Conservation (phyloP, 2,888 invertebrate species). For the Pinctada fucata region DNA sequence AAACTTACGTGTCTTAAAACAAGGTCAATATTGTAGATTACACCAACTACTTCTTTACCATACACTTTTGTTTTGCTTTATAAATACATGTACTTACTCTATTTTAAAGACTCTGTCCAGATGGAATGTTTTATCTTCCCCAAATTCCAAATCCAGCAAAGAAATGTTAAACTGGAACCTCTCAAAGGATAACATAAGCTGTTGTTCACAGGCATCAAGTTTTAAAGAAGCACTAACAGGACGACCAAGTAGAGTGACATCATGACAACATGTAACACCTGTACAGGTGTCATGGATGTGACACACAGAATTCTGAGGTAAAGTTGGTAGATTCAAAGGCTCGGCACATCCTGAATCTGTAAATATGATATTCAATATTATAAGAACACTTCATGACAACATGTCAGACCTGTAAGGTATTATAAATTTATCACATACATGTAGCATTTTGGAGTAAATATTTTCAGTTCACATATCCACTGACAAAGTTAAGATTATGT, state of each 20-base stretch:
- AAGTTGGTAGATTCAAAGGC: slow-evolving; percentile 13
- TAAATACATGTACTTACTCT: neutral
- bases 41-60: too few relatives aligned
- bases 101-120: slow-evolving; percentile 20
- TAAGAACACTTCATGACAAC: too few relatives aligned
- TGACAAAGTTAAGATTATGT: too few relatives aligned
- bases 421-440: too few relatives aligned
- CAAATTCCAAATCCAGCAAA: slow-evolving; percentile 24
- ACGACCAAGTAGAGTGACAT: slow-evolving; percentile 27
- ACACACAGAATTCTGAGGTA: slow-evolving; percentile 28
- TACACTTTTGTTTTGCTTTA: too few relatives aligned
- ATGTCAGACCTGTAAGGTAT: too few relatives aligned
- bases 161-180: slow-evolving; percentile 36
- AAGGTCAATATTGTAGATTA: too few relatives aligned
- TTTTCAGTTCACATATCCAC: too few relatives aligned
- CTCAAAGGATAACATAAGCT: slow-evolving; percentile 15
- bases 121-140: slow-evolving; percentile 1
- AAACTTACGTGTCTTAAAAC: too few relatives aligned
- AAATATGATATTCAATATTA: too few relatives aligned
- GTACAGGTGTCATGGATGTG: slow-evolving; percentile 39
- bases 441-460: too few relatives aligned
- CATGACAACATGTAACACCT: slow-evolving; percentile 37
- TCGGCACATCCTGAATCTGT: neutral
- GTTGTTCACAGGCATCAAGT: slow-evolving; percentile 17
- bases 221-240: neutral